These are phyloP conservation scores for Gracilinanus agilis DNA, from an alignment of 2,113 vertebrate species.

Conservation along the genomic window DNA sequence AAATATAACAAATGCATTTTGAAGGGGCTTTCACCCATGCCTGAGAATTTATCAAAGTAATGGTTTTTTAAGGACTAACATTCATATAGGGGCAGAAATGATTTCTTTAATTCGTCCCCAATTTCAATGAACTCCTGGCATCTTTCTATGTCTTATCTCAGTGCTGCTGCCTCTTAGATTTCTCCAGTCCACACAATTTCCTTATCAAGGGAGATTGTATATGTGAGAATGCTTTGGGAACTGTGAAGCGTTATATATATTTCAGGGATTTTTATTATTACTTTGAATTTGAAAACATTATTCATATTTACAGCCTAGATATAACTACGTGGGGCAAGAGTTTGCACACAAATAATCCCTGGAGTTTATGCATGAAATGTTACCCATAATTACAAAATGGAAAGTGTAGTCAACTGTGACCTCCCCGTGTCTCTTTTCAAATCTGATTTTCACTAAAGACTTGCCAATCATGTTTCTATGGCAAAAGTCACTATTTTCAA, in stretches of 20 bases:
- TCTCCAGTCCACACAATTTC: not conserved
- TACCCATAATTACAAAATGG: not conserved
- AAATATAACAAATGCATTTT: not conserved
- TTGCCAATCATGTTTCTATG: not conserved
- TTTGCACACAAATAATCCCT: not conserved
- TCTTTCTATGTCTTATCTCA: not conserved
- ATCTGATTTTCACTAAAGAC: not conserved
- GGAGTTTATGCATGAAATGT: not conserved
- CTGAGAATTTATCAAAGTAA: not conserved
- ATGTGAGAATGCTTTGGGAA: not conserved
- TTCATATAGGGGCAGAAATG: not conserved
- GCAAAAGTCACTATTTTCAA: not conserved
- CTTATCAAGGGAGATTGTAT: not conserved
- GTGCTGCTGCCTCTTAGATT: not conserved
- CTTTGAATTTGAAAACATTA: not conserved
- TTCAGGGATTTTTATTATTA: not conserved
- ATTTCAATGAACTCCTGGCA: not conserved
- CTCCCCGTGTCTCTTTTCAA: not conserved
- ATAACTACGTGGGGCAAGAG: not conserved
- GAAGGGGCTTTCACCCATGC: not conserved
- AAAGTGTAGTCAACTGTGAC: not conserved
- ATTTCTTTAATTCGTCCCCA: not conserved
- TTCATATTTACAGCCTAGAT: not conserved
- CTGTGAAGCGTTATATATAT: not conserved
- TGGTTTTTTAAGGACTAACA: not conserved